A percentile compares a stretch with the other conserved stretches of the same genome.
Evolutionary conservation across 2,888 invertebrate species (phyloP).

Genomic region (Chalcosyrphus nemorum): DNA sequence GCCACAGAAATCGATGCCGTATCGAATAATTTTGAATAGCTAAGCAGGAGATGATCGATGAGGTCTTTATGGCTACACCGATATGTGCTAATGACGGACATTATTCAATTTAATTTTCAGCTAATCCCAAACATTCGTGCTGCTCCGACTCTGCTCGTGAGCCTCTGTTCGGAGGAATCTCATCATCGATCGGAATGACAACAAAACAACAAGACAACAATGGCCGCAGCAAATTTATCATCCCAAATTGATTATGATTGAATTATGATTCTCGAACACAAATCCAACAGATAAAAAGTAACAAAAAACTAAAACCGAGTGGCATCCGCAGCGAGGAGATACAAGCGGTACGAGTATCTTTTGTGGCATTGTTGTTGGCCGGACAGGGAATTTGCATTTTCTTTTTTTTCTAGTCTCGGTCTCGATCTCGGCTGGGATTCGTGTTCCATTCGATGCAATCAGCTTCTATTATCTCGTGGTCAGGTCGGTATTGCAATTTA

Average conservation of each 20-base stretch:
- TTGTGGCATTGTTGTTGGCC: conserved; percentile 14
- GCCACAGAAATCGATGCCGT: conserved; percentile 59
- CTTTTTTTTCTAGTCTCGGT: conserved; percentile 25
- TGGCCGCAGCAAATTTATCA: conserved; percentile 68
- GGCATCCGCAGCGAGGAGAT: background rate
- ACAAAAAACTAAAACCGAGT: background rate
- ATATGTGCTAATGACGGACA: conserved; percentile 73
- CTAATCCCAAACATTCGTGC: conserved; percentile 64
- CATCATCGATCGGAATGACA: conserved; percentile 71
- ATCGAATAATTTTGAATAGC: conserved; percentile 71
- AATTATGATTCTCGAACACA: conserved; percentile 61
- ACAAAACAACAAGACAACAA: conserved; percentile 73
- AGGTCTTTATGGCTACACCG: conserved; percentile 73
- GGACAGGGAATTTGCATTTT: conserved; percentile 58
- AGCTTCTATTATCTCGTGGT: conserved; percentile 42
- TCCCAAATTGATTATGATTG: conserved; percentile 73
- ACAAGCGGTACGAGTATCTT: conserved; percentile 18
- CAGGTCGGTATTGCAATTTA: conserved; percentile 30
- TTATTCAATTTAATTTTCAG: conserved; percentile 73
- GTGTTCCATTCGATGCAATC: conserved; percentile 28
- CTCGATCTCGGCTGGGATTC: background rate
- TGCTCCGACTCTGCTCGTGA: conserved; percentile 25
- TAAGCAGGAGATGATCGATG: conserved; percentile 72
- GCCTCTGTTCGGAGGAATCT: conserved; percentile 46
- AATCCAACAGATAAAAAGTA: conserved; percentile 31